Percentiles rank a stretch among this genome's conserved stretches.
These are phyloP conservation scores for Plebejus anna DNA, from an alignment of 2,888 invertebrate genomes.

Conservation along the genomic window DNA sequence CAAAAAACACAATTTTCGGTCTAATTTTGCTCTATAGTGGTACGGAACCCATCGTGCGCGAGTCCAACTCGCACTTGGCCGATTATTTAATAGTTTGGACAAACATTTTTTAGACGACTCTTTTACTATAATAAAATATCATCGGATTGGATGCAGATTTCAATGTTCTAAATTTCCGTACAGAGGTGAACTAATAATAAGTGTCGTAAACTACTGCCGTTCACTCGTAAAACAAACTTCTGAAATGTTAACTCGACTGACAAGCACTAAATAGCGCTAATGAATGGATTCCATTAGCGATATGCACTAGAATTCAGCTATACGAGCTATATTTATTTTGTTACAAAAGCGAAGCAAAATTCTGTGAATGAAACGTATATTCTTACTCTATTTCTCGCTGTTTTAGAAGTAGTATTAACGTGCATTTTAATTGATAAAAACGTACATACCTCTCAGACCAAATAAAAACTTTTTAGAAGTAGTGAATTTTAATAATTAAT, in stretches of 20 bases:
- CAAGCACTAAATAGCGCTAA: conserved; percentile 11
- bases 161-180: neutral
- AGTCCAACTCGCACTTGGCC: no score
- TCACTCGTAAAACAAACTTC: neutral
- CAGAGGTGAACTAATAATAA: conserved; percentile 15
- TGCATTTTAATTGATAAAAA: neutral
- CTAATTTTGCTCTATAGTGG: no score
- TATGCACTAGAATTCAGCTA: neutral
- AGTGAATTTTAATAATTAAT: no score
- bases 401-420: neutral
- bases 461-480: no score
- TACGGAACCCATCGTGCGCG: no score
- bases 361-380: neutral
- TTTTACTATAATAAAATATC: neutral
- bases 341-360: neutral
- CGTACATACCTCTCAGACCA: no score
- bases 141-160: neutral
- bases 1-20: no score
- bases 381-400: neutral
- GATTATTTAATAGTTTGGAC: no score
- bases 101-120: neutral
- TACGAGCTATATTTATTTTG: neutral
- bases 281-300: conserved; percentile 15
- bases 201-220: neutral
- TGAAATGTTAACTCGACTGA: neutral